Conservation (phyloP, 1,140 invertebrate species). For the Neodiprion lecontei region DNA sequence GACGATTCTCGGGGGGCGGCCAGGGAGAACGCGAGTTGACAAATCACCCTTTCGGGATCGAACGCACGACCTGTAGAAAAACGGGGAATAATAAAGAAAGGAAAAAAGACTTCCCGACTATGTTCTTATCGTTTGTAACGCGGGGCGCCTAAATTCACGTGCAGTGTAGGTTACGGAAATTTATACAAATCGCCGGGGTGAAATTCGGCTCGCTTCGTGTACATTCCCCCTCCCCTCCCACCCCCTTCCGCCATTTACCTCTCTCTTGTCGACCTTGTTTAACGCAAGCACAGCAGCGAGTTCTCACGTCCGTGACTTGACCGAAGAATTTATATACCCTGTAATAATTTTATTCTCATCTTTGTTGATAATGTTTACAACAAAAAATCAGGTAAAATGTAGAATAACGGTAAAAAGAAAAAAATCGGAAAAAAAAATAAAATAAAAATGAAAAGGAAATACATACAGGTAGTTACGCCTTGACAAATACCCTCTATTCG, state of each 20-base stretch:
- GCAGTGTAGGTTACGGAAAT: too few species aligned
- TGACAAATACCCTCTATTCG: background rate
- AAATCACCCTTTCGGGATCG: slow-evolving; percentile 58
- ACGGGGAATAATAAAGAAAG: slow-evolving; percentile 27
- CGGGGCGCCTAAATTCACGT: too few species aligned
- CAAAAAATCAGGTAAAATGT: background rate
- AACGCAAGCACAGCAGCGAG: too few species aligned
- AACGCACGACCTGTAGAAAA: slow-evolving; percentile 47
- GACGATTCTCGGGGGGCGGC: slow-evolving; percentile 26
- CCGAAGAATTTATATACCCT: too few species aligned
- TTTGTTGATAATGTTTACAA: background rate
- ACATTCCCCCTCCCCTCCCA: background rate
- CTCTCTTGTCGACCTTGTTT: background rate
- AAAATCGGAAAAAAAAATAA: background rate
- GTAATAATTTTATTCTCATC: too few species aligned
- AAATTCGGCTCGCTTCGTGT: too few species aligned
- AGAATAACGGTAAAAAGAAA: background rate
- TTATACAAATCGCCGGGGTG: too few species aligned
- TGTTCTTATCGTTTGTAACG: slow-evolving; percentile 8
- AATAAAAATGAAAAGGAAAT: background rate
- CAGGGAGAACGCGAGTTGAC: slow-evolving; percentile 52
- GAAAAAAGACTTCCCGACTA: slow-evolving; percentile 13
- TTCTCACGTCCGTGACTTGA: too few species aligned
- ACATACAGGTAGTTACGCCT: background rate
- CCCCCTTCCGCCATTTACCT: background rate